These are phyloP conservation scores for Oscheius sp. DNA, from an alignment of 2,888 invertebrate genomes.

Conservation along the genomic window DNA sequence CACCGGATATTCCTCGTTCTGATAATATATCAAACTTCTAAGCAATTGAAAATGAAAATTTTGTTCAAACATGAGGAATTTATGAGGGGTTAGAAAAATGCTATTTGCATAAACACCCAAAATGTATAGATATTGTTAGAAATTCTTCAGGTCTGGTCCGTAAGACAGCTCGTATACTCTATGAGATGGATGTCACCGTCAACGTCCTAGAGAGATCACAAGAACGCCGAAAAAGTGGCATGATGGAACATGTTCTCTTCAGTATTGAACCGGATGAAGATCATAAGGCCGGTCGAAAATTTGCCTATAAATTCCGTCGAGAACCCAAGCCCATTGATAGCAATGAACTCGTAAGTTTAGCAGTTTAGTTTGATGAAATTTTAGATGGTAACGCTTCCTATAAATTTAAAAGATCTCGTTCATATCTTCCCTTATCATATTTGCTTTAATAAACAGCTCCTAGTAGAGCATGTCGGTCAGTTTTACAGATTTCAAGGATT, in stretches of 20 bases:
- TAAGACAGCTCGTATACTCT: conserved; percentile 54
- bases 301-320: conserved; percentile 48
- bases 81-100: too few relatives aligned
- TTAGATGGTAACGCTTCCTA: conserved; percentile 31
- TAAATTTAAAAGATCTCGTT: conserved; percentile 48
- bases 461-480: conserved; percentile 65
- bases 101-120: neutral
- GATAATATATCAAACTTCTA: too few relatives aligned
- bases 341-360: neutral
- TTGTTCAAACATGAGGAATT: too few relatives aligned
- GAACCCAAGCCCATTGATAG: conserved; percentile 19
- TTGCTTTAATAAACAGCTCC: conserved; percentile 65
- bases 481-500: too few relatives aligned
- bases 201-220: conserved; percentile 62
- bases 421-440: conserved; percentile 66
- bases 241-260: conserved; percentile 64
- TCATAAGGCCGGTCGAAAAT: conserved; percentile 46
- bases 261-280: conserved; percentile 57
- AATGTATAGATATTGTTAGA: too few relatives aligned
- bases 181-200: conserved; percentile 61
- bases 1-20: too few relatives aligned
- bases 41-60: too few relatives aligned
- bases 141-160: conserved; percentile 48
- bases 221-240: conserved; percentile 57
- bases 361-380: neutral